Evolutionary conservation across 2,797 vertebrate genomes (phyloP), one percentile per base, ranked within the genome.

Genomic region (Peromyscus aztecus): DNA sequence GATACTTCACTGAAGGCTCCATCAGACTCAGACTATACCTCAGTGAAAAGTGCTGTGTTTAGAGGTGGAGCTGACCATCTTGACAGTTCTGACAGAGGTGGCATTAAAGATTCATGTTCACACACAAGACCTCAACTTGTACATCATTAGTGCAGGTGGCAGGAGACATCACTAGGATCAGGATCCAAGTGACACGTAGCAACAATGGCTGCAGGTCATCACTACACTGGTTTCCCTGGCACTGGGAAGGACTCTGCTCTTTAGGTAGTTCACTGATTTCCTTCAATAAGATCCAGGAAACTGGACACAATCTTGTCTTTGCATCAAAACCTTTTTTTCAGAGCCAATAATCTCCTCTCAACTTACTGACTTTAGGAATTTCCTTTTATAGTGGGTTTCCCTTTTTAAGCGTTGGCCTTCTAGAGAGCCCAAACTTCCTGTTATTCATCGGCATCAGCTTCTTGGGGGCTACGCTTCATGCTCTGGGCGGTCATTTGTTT

Each of bases 21-120:
- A 89, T 75, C 55, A 92, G 27, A 94, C 69, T 6, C 67, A 94
- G 43, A 49, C 88, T 92, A 91, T 89, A 94, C 86, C 16, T 78
- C 63, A 40, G 1, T 34, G 65, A 91, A 67, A 57, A 57, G 65
- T 57, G 14, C 40, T 95, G 67, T 88, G 21, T 69, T 95, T 87
- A 31, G 43, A n/a, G n/a, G 69, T 31, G 37, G 61, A 31, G 19
- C 31, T 7, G 37, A 46, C 61, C 82, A 65, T 46, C 17, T 65
- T 46, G 82, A 46, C 61, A 65, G 40, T 65, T 77, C 34, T 77
- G 77, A 73, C 6, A 88, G 31, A 95, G 17, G 21, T 49, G 67
- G 86, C 80, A 67, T 14, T 67, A 59, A 52, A 82, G 46, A 90
- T 73, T 77, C 34, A 76, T 63, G 23, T 57, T 80, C 31, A 43